Base-by-base conservation (phyloP, 2,888 invertebrate species). In the Bellardia bayeri region DNA sequence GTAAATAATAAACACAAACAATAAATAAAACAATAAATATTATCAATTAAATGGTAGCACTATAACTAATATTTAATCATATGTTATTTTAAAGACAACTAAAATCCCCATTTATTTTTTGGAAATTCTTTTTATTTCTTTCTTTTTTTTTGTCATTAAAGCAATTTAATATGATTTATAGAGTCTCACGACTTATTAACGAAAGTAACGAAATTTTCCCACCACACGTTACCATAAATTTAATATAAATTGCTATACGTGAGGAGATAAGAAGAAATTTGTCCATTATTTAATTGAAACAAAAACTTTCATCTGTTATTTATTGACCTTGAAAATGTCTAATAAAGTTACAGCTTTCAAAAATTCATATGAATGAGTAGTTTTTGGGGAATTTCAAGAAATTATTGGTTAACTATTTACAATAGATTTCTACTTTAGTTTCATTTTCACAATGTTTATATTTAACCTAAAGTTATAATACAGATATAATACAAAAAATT, bases 91-190 rank as follows among this genome's bases (percentile, higher is more conserved):
- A 30, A 30, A 13, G 6, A 30, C 11, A 30, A n/a, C 11, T 58
- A 30, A 61, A 14, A 33, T 30, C 33, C 8, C 33, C 9, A 6
- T 7, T 13, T 33, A 23, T 16, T 58, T 56, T 78, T 78, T 64
- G n/a, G 30, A 66, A 14, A 9, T 56, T 13, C 3, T 66, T 7
- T 16, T 45, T 51, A 5, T n/a, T n/a, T 54, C 16, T 42, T 78
- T 45, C n/a, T n/a, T n/a, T n/a, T 54, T 37, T 54, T 78, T 54
- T 40, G 56, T 33, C 68, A 51, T 69, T 49, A 14, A 33, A 51
- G 14, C 6, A 68, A 68, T 14, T 49, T 2, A 14, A 49, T 49
- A n/a, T 68, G 33, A 78, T 78, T 78, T 78, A 66, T 78, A n/a
- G 14, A 8, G 58, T 40, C 51, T 14, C 6, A 23, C 51, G 58